Percentiles rank a stretch among this genome's conserved stretches.
These are phyloP conservation scores for Zaprionus obscuricornis DNA, from an alignment of 2,888 invertebrate genomes.

Conservation along the genomic window DNA sequence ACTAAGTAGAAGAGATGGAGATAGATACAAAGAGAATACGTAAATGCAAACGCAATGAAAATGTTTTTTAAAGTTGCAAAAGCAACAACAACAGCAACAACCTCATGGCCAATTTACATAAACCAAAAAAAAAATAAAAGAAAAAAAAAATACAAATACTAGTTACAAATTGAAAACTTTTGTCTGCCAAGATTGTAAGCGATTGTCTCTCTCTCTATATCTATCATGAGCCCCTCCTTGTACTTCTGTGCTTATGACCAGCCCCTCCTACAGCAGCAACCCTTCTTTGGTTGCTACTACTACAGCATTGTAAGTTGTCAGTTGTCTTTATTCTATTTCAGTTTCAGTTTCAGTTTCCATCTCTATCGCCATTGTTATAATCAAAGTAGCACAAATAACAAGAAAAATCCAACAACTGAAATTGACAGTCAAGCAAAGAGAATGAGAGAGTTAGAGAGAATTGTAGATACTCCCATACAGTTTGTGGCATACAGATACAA, in stretches of 20 bases:
- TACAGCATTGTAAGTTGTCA: constrained; percentile 3
- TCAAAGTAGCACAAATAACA: constrained; percentile 74
- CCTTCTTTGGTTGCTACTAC: neutral
- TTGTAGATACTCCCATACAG: constrained; percentile 25
- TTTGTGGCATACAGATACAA: constrained; percentile 28
- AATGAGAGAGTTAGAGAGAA: constrained; percentile 9
- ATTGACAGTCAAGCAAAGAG: constrained; percentile 42
- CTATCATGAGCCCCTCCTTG: neutral
- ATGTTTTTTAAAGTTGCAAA: constrained; percentile 55
- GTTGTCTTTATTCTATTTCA: constrained; percentile 20
- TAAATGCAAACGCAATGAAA: constrained; percentile 61
- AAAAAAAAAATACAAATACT: too few relatives aligned
- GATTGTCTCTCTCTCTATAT: constrained; percentile 57
- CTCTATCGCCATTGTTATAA: constrained; percentile 67
- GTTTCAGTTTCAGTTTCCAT: constrained; percentile 15
- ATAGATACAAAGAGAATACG: neutral
- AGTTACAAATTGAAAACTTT: constrained; percentile 76
- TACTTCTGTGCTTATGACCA: neutral
- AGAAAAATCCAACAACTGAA: constrained; percentile 57
- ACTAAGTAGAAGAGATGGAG: neutral
- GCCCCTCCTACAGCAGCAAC: neutral
- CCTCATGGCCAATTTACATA: constrained; percentile 76
- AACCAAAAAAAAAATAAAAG: constrained; percentile 76
- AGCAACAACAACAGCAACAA: constrained; percentile 48
- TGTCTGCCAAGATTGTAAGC: constrained; percentile 75